phyloP scores from a whole-genome alignment of 2,113 vertebrate genomes.

The Setophaga coronata region DNA sequence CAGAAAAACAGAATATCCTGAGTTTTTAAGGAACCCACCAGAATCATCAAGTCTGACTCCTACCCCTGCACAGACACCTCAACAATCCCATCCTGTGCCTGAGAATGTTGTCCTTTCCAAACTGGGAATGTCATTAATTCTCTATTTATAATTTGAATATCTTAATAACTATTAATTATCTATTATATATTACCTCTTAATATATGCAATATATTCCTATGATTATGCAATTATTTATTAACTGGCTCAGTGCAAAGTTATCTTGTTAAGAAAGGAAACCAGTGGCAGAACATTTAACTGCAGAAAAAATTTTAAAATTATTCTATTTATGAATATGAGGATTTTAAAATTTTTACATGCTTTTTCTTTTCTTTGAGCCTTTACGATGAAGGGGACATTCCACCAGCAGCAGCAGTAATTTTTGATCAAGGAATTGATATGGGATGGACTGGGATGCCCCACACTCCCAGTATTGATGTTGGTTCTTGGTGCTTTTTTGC shows the following conservation, averaged over 20 bases:
- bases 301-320: not conserved
- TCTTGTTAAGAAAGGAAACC: not conserved
- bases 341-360: fast-evolving
- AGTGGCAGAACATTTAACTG: not conserved
- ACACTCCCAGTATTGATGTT: not conserved
- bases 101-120: not conserved
- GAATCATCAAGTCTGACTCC: not conserved
- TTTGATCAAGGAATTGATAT: not conserved
- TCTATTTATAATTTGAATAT: not conserved
- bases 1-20: not conserved
- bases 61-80: not conserved
- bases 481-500: not conserved
- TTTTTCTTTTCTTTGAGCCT: not conserved
- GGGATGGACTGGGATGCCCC: not conserved
- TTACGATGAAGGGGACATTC: not conserved
- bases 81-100: not conserved
- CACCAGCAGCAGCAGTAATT: not conserved
- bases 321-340: not conserved
- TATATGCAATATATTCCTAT: not conserved
- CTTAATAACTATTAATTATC: not conserved
- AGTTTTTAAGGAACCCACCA: not conserved
- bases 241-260: not conserved
- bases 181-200: not conserved
- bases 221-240: not conserved
- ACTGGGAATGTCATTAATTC: not conserved